A percentile compares a stretch with the other conserved stretches of the same genome.
Conservation (phyloP, 2,888 invertebrate species). For the Machimus rusticus region DNA sequence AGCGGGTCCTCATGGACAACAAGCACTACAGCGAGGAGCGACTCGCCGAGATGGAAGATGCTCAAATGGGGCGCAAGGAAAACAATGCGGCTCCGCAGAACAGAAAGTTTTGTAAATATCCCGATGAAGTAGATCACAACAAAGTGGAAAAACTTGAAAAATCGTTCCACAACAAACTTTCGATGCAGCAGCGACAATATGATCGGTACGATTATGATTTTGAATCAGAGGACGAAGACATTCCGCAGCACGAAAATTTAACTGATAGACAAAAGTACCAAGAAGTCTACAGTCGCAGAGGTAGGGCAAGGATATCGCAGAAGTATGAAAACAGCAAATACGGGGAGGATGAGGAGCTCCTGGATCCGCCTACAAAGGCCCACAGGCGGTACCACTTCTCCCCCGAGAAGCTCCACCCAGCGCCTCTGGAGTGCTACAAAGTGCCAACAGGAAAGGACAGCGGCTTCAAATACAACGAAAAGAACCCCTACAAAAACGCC, state of each 20-base stretch:
- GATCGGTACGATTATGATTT: conserved; percentile 58
- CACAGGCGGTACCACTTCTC: conserved; percentile 38
- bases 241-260: conserved; percentile 55
- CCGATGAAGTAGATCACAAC: background rate
- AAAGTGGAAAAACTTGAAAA: conserved; percentile 34
- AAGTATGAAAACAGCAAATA: background rate
- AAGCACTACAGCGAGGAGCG: conserved; percentile 48
- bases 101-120: conserved; percentile 13
- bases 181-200: conserved; percentile 48
- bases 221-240: conserved; percentile 48
- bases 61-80: background rate
- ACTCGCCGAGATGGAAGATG: conserved; percentile 53
- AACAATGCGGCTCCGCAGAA: background rate
- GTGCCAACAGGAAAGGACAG: conserved; percentile 28
- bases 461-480: conserved; percentile 55
- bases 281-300: conserved; percentile 56
- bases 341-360: background rate
- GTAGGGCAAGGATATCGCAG: conserved; percentile 41
- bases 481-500: conserved; percentile 62
- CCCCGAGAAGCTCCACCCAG: background rate
- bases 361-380: background rate
- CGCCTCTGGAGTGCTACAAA: background rate
- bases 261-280: conserved; percentile 62
- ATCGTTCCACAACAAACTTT: conserved; percentile 2
- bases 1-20: conserved; percentile 56